Conservation (phyloP, 2,888 invertebrate genomes). For the Trichopria drosophilae region DNA sequence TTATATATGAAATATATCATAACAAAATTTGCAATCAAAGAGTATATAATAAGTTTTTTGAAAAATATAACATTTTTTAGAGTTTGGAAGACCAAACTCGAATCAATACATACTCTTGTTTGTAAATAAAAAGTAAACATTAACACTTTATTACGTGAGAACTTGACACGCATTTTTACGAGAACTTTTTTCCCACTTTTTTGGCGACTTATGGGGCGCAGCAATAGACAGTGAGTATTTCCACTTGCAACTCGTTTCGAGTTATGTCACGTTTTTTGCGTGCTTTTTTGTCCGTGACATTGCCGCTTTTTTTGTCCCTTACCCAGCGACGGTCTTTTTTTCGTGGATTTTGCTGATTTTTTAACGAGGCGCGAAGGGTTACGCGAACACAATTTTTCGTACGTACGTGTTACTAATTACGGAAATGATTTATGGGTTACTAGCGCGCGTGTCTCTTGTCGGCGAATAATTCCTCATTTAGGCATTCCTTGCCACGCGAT, state of each 20-base stretch:
- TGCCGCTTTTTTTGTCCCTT: constrained; percentile 21
- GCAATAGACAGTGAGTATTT: constrained; percentile 57
- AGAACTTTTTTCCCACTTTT: constrained; percentile 56
- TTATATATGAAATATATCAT: too few species aligned
- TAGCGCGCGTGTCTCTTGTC: too few species aligned
- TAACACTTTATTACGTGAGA: constrained; percentile 46
- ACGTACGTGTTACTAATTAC: too few species aligned
- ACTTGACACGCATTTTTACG: constrained; percentile 57
- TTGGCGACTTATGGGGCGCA: constrained; percentile 59
- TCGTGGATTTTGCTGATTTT: constrained; percentile 32
- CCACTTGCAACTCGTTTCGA: constrained; percentile 49
- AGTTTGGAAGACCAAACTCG: too few species aligned
- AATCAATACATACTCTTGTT: too few species aligned
- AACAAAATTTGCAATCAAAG: constrained; percentile 36
- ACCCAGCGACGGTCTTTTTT: constrained; percentile 38
- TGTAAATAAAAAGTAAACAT: too few species aligned
- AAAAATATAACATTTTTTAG: constrained; percentile 25
- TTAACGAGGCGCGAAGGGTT: too few species aligned
- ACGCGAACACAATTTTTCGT: too few species aligned
- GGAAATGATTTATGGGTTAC: too few species aligned
- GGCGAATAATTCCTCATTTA: too few species aligned
- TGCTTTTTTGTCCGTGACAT: constrained; percentile 33
- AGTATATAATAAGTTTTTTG: constrained; percentile 2
- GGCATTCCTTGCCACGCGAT: too few species aligned
- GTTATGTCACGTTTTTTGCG: constrained; percentile 46